These are phyloP conservation scores for Siderastrea radians DNA, from an alignment of 92 coral and sea anemone genomes.

Conservation along the genomic window DNA sequence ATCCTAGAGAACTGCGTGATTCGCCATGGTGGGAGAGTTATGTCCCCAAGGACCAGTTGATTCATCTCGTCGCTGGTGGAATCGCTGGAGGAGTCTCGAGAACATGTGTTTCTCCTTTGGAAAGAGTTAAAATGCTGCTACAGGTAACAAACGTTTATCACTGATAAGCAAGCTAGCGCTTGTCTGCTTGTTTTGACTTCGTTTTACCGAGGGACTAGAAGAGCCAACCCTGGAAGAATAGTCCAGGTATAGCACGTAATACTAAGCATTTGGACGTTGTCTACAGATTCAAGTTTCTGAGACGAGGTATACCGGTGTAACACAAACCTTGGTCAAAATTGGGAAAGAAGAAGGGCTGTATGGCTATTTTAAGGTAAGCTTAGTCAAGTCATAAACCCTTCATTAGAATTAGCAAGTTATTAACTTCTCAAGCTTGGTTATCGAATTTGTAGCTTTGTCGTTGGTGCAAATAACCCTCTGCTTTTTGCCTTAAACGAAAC, in stretches of 20 bases:
- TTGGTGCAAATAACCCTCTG: too few relatives aligned
- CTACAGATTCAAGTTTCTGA: conserved; percentile 76
- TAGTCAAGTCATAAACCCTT: too few relatives aligned
- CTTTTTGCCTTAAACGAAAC: too few relatives aligned
- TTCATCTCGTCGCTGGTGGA: conserved; percentile 83
- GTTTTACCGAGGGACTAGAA: too few relatives aligned
- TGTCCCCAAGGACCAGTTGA: conserved; percentile 75
- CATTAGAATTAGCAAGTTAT: too few relatives aligned
- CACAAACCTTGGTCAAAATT: conserved; percentile 74
- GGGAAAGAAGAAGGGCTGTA: conserved; percentile 77
- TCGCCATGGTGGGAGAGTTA: conserved; percentile 66
- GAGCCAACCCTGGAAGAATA: too few relatives aligned
- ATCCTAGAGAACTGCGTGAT: background rate
- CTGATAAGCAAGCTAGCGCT: background rate
- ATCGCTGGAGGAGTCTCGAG: conserved; percentile 86
- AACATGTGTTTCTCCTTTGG: conserved; percentile 89
- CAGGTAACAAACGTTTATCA: conserved; percentile 48
- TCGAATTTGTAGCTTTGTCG: too few relatives aligned
- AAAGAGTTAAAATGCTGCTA: conserved; percentile 84
- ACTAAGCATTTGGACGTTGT: too few relatives aligned
- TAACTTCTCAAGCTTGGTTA: too few relatives aligned
- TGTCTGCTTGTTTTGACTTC: background rate
- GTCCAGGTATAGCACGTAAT: too few relatives aligned
- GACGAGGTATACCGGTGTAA: conserved; percentile 76
- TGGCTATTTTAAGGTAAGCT: conserved; percentile 84